phyloP scores from a whole-genome alignment of 2,888 invertebrate species.

The Aproaerema taeniolella region DNA sequence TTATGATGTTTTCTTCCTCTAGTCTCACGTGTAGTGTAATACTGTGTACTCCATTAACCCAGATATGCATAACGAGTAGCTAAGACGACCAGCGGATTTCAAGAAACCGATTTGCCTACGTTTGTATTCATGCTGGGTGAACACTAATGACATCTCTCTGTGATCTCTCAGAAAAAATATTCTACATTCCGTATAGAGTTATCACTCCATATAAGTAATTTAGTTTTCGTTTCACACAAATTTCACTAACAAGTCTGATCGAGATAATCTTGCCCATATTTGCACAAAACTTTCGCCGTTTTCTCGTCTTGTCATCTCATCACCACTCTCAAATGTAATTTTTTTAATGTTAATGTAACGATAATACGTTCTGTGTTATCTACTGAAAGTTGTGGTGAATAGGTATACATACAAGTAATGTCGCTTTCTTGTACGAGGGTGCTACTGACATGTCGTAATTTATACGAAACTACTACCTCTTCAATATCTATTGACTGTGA shows the following conservation, averaged over 20 bases:
- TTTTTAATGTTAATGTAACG: too few species aligned
- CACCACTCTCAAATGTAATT: too few species aligned
- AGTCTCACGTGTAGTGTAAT: conserved; percentile 28
- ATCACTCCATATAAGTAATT: conserved; percentile 3
- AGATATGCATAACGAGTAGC: conserved; percentile 41
- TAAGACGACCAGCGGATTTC: conserved; percentile 18
- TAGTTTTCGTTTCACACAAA: too few species aligned
- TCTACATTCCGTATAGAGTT: background rate
- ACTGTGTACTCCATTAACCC: conserved; percentile 50
- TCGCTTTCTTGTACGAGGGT: too few species aligned
- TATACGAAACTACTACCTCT: background rate
- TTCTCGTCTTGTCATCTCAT: background rate
- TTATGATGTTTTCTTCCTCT: conserved; percentile 34
- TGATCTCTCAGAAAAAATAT: background rate
- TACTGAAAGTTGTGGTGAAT: too few species aligned
- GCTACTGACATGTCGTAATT: too few species aligned
- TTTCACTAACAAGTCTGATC: conserved; percentile 1
- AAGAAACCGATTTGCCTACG: conserved; percentile 15
- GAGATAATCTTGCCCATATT: background rate
- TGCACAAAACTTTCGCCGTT: conserved; percentile 1
- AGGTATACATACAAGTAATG: too few species aligned
- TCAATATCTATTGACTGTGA: conserved; percentile 5
- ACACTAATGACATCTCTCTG: conserved; percentile 25
- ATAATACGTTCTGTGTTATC: too few species aligned
- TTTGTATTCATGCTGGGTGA: conserved; percentile 23